phyloP scores from a whole-genome alignment of 2,113 vertebrate species.

The Dicrurus megarhynchus region DNA sequence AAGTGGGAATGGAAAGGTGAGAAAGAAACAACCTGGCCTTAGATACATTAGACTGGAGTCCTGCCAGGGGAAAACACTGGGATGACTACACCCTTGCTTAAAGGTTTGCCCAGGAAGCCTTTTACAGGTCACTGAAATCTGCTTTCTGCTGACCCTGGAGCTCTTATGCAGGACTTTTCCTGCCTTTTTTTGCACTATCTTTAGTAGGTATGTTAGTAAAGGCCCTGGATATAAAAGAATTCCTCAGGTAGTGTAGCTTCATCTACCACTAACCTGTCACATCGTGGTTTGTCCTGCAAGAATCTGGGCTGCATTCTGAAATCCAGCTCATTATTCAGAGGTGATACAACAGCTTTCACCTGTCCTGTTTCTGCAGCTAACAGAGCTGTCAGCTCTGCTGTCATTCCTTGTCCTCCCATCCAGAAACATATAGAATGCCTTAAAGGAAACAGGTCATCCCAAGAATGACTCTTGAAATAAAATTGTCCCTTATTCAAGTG shows the following conservation, averaged over 20 bases:
- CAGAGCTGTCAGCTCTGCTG: slow-evolving; percentile 65
- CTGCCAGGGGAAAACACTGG: background rate
- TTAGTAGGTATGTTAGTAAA: background rate
- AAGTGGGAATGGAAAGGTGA: background rate
- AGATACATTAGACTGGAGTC: background rate
- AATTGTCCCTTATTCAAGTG: background rate
- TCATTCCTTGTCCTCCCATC: slow-evolving; percentile 31
- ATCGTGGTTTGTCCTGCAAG: background rate
- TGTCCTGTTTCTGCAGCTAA: slow-evolving; percentile 57
- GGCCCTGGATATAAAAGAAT: background rate
- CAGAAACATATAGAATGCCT: slow-evolving; percentile 16
- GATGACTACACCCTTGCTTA: background rate
- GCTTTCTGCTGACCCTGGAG: background rate
- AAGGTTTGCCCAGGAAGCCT: background rate
- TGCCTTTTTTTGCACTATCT: background rate
- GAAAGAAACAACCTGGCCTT: background rate
- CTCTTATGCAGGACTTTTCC: background rate
- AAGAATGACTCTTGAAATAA: slow-evolving; percentile 8
- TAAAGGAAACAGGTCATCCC: slow-evolving; percentile 29
- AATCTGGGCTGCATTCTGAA: slow-evolving; percentile 49
- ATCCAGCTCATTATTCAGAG: slow-evolving; percentile 57
- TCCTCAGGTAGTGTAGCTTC: background rate
- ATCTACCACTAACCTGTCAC: background rate
- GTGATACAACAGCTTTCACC: slow-evolving; percentile 5
- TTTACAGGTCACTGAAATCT: background rate